Conservation (phyloP, 2,888 invertebrate genomes). For the Dryobotodes eremita region DNA sequence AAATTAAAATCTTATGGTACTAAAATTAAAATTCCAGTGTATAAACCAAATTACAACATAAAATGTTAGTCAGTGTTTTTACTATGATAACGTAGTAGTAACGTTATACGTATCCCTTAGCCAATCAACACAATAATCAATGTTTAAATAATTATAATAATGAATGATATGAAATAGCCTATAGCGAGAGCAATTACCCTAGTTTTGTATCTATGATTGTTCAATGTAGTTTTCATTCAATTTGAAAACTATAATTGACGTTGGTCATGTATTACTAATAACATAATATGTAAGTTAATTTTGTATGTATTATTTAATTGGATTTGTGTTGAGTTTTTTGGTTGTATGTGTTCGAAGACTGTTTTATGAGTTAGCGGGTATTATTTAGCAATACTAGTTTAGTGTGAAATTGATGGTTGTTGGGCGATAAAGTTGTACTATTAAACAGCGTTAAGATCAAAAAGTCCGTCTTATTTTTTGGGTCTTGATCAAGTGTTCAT, state of each 20-base stretch:
- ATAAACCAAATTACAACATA: constrained; percentile 50
- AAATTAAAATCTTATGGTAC: constrained; percentile 54
- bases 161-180: constrained; percentile 61
- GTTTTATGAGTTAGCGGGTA: constrained; percentile 70
- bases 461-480: neutral
- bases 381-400: constrained; percentile 70
- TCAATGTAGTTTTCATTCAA: constrained; percentile 85
- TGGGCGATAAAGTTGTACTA: neutral
- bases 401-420: constrained; percentile 29
- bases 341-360: constrained; percentile 75
- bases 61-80: constrained; percentile 50
- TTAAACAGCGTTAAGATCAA: neutral
- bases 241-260: constrained; percentile 85
- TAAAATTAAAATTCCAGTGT: constrained; percentile 51
- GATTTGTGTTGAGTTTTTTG: constrained; percentile 63
- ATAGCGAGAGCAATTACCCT: constrained; percentile 39
- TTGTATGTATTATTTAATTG: constrained; percentile 60
- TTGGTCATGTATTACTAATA: constrained; percentile 65
- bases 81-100: constrained; percentile 41
- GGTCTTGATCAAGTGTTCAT: neutral
- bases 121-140: constrained; percentile 64
- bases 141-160: constrained; percentile 31
- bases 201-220: constrained; percentile 68
- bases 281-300: constrained; percentile 65
- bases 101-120: constrained; percentile 53